Evolutionary conservation across 2,797 vertebrate genomes (phyloP).

Genomic region (Cynopterus sphinx): DNA sequence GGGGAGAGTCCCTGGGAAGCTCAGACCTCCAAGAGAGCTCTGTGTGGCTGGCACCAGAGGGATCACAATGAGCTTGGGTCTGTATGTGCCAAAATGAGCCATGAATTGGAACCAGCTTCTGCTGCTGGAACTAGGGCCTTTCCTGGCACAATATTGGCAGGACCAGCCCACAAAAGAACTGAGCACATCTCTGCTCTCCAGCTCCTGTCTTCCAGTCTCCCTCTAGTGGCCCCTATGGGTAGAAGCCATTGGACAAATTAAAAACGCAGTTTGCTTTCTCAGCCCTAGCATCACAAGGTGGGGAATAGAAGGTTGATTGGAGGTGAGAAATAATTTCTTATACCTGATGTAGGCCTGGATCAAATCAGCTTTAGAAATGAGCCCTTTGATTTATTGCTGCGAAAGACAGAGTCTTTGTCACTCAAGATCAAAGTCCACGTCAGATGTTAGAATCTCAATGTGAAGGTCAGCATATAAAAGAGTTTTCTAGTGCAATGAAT

Average conservation of each 20-base stretch:
- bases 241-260: background rate
- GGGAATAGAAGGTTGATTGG: background rate
- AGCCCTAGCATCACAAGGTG: background rate
- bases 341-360: background rate
- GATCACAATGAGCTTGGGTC: background rate
- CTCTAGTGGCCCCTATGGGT: fast-evolving
- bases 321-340: background rate
- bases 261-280: background rate
- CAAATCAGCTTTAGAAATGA: background rate
- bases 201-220: background rate
- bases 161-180: background rate
- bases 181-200: background rate
- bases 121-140: fast-evolving
- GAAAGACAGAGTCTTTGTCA: background rate
- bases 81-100: background rate
- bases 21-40: fast-evolving
- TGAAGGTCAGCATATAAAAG: background rate
- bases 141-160: background rate
- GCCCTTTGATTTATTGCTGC: background rate
- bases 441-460: background rate
- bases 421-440: background rate
- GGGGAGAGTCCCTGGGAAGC: background rate
- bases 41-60: background rate
- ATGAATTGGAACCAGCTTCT: too few species aligned
- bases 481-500: background rate